Base-by-base conservation (phyloP, 2,888 invertebrate species). In the Agrenia bidenticulata region DNA sequence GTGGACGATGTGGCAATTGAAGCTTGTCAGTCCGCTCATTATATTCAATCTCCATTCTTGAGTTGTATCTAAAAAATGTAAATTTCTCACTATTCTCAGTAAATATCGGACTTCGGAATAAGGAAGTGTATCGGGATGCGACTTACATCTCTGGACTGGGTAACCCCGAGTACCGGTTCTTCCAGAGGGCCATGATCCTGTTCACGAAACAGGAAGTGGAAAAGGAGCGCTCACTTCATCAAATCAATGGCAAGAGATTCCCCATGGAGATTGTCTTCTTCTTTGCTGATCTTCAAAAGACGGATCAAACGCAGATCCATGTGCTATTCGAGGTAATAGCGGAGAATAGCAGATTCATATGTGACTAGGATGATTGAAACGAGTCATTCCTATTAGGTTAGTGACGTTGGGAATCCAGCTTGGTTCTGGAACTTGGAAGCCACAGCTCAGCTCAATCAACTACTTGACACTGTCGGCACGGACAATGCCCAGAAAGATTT, bases 201-300 rank as follows among this genome's bases (percentile, higher is more conserved):
- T 64, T 69, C 37, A 26, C 53, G 2, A 53, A 45, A 11, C 26
- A 27, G 5, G 37, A 49, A 5, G 24, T 54, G 9, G 23, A 51
- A 1, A 17, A 15, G 1, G 42, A 27, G 13, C 39, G 61, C 32
- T 54, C 62, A 1, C 45, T 58, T 50, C 70, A 70, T 45, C 51
- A 37, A 26, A 56, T 70, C n/a, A 53, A 70, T 39, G 57, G 45
- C 4, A 53, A 62, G 13, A 26, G 32, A 2, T 67, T 61, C 50
- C 62, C 59, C 19, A 58, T 70, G 70, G 70, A 70, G 39, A 63
- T 70, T 9, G 60, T 70, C 24, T 23, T 70, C 1, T 55, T 19
- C 11, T 70, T 70, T 54, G 54, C 50, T 7, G 19, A 61, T 15
- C 21, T 50, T 9, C n/a, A 17, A 17, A 7, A 13, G 1, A 32